Evolutionary conservation across 2,113 vertebrate species (phyloP), one percentile per base, ranked within the genome.

Genomic region (Tetraodon nigroviridis): DNA sequence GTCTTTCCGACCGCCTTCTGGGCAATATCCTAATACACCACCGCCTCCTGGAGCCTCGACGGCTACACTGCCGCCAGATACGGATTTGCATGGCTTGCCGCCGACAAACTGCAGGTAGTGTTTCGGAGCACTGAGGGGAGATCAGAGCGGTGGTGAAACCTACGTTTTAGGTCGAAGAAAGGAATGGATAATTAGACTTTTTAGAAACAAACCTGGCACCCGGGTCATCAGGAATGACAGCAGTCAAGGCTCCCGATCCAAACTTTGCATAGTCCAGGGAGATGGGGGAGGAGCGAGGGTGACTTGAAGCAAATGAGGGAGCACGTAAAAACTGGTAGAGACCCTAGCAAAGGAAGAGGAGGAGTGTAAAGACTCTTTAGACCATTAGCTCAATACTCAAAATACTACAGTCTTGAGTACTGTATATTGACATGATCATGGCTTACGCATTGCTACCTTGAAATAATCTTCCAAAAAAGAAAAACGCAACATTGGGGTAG

Each of bases 1-100:
- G 0, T 95, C 94, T 63, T 95, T 94, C 54, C 89, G 55, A 15
- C 89, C 89, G 0, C 92, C 91, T 0, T 94, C 93, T 0, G 93
- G 91, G 69, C 93, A 93, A 3, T 91, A 89, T 5, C 87, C 90
- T 0, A 89, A 41, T 11, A 89, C 63, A 1, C 46, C 4, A 7
- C 12, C 6, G 18, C 92, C 92, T 0, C 69, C 71, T 74, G 86
- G 79, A 63, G 89, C 62, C 69, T 40, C 60, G 46, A 94, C 75
- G 0, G 90, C 76, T 48, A 91, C 80, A 64, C 83, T 93, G 87
- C 89, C 81, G 64, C 90, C 89, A 13, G 91, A 87, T 50, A 88
- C 92, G 0, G 93, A 88, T n/a, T 92, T 90, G 69, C 92, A 92
- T 22, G 87, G 84, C 52, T 87, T 90, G 6, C 94, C 94, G 0